Conservation (phyloP, 2,797 vertebrate genomes). For the Characodon lateralis region DNA sequence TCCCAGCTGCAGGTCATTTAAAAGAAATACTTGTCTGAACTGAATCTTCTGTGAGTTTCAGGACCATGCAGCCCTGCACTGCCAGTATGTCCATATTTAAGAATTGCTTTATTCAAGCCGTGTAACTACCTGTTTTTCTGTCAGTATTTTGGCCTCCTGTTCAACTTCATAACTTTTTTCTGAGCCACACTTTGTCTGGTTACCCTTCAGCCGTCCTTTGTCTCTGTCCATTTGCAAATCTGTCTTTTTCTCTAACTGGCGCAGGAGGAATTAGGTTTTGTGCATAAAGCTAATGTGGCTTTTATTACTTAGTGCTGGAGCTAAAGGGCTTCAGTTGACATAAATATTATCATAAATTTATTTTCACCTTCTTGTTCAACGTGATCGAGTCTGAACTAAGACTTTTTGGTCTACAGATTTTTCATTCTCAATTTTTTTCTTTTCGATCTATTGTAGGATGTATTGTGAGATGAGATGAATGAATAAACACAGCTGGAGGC, state of each 20-base stretch:
- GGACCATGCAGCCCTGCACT: not conserved
- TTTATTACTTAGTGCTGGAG: not conserved
- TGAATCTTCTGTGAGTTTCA: too few species aligned
- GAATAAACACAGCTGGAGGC: not conserved
- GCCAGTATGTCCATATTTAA: not conserved
- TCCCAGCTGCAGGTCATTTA: too few species aligned
- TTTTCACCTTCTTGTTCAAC: not conserved
- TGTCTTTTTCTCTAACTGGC: not conserved
- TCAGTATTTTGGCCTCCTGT: not conserved
- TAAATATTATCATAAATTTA: not conserved
- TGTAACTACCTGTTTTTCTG: not conserved
- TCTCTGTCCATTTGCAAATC: not conserved
- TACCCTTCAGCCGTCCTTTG: not conserved
- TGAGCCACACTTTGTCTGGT: not conserved
- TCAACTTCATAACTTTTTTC: not conserved
- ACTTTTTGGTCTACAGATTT: not conserved
- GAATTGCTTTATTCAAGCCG: not conserved
- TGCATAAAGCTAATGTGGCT: too few species aligned
- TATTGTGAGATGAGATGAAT: not conserved
- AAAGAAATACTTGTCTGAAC: not conserved
- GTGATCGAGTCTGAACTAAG: not conserved
- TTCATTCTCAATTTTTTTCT: not conserved
- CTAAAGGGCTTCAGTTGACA: not conserved
- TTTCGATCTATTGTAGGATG: not conserved
- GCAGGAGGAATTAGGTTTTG: not conserved